Conservation (phyloP, 2,888 invertebrate species). For the Halictus ligatus region DNA sequence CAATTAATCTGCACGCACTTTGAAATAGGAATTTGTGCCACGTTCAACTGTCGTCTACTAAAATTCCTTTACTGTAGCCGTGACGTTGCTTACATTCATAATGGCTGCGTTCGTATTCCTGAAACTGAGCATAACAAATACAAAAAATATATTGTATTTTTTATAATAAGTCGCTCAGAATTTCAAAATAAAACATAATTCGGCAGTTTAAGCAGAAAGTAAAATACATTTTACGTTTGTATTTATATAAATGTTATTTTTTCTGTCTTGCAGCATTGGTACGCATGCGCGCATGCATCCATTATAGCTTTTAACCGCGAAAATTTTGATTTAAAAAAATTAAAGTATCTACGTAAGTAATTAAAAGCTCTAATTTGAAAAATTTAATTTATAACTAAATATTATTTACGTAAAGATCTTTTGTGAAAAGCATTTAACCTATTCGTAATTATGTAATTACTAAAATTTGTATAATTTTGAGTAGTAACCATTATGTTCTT, state of each 20-base stretch:
- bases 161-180: not conserved
- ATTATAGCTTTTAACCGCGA: constrained; percentile 1
- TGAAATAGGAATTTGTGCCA: constrained; percentile 46
- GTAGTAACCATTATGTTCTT: not conserved
- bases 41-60: constrained; percentile 54
- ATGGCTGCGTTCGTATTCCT: constrained; percentile 63
- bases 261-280: not conserved
- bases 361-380: not conserved
- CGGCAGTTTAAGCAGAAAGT: not conserved
- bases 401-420: too few species aligned
- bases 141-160: constrained; percentile 5
- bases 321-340: not conserved
- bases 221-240: not conserved
- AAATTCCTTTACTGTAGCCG: constrained; percentile 56
- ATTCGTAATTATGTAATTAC: not conserved
- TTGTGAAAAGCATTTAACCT: not conserved
- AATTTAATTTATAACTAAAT: too few species aligned
- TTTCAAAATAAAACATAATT: not conserved
- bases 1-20: constrained; percentile 38
- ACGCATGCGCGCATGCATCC: not conserved
- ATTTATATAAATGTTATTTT: constrained; percentile 5
- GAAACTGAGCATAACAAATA: constrained; percentile 13
- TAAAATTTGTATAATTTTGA: not conserved
- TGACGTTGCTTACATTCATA: constrained; percentile 65
- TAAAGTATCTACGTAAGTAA: not conserved